phyloP scores from a whole-genome alignment of 2,797 vertebrate species.

The Sebastes dallii region DNA sequence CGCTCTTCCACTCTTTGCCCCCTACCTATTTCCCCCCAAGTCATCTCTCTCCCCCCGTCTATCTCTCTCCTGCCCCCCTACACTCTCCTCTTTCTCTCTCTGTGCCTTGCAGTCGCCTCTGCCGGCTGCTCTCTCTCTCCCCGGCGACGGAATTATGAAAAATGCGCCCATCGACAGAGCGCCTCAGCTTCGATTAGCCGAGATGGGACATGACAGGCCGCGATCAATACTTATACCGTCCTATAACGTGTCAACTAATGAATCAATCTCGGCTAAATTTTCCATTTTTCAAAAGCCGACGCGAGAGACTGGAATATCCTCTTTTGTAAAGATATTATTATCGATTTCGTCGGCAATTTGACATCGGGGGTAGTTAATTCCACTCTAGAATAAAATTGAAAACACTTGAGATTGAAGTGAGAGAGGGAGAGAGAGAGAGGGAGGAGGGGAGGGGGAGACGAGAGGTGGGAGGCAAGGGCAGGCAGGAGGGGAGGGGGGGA shows the following conservation, averaged over 20 bases:
- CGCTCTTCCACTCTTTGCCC: slow-evolving; percentile 83
- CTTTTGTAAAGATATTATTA: slow-evolving; percentile 99
- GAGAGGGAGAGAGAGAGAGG: slow-evolving; percentile 79
- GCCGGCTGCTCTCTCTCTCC: slow-evolving; percentile 83
- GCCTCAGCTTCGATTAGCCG: slow-evolving; percentile 99
- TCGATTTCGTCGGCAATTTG: slow-evolving; percentile 99
- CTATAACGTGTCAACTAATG: slow-evolving; percentile 99
- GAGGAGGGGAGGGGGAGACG: neutral
- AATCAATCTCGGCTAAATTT: slow-evolving; percentile 99
- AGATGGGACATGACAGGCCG: slow-evolving; percentile 99
- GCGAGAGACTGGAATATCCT: slow-evolving; percentile 99
- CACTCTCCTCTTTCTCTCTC: slow-evolving; percentile 81
- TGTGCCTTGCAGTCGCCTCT: slow-evolving; percentile 89
- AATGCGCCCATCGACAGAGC: slow-evolving; percentile 98
- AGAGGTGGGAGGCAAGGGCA: slow-evolving; percentile 72
- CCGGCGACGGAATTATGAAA: slow-evolving; percentile 99
- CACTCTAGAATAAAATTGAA: slow-evolving; percentile 99
- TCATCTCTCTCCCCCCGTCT: slow-evolving; percentile 75
- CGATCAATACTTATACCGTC: slow-evolving; percentile 99
- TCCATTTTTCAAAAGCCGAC: slow-evolving; percentile 99
- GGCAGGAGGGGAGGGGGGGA: slow-evolving; percentile 81
- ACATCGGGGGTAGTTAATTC: slow-evolving; percentile 99
- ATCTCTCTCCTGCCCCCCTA: slow-evolving; percentile 74
- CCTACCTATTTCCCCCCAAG: slow-evolving; percentile 80
- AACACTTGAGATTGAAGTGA: slow-evolving; percentile 98